Evolutionary conservation across 2,888 invertebrate genomes (phyloP), one percentile per base, ranked within the genome.

Genomic region (Drosophila emarginata): DNA sequence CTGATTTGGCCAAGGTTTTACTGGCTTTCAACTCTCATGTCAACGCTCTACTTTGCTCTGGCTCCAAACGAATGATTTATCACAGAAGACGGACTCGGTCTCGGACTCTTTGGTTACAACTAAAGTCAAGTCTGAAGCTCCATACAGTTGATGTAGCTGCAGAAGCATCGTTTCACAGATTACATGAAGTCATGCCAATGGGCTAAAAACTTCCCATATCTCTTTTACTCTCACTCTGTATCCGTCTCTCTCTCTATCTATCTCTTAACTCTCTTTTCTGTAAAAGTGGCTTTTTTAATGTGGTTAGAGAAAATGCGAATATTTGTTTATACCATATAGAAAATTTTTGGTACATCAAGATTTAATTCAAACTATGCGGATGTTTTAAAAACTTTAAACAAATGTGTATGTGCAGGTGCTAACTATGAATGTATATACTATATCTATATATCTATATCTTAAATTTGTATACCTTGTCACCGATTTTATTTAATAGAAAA

Each of bases 21-120:
- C 21, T 40, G 57, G 45, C 78, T 68, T 72, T 80, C 78, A 64
- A 54, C 71, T 80, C 71, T 62, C 76, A 74, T 79, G 80, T 80
- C 79, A 79, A 76, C 79, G 79, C 80, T 80, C 79, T 67, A 79
- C 76, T 80, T 79, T 68, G 77, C 58, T 59, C 58, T 39, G 40
- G 66, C 73, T 68, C 71, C 72, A 64, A 77, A 71, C 52, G 71
- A 77, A 77, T 79, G 78, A 78, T 78, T 80, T 78, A 78, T 78
- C 80, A 64, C 78, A 77, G 73, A 69, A 68, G 54, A 40, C 61
- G 53, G 53, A 57, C 51, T 23, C 58, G 51, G 52, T 56, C 51
- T 52, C 64, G 11, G 11, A 32, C 32, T 9, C 32, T 32, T 32
- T 32, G 32, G 9, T 9, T 32, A 11, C 7, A 32, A 32, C 32